Percentiles rank a stretch among this genome's conserved stretches.
Conservation (phyloP, 2,888 invertebrate genomes). For the Lomographa bimaculata region DNA sequence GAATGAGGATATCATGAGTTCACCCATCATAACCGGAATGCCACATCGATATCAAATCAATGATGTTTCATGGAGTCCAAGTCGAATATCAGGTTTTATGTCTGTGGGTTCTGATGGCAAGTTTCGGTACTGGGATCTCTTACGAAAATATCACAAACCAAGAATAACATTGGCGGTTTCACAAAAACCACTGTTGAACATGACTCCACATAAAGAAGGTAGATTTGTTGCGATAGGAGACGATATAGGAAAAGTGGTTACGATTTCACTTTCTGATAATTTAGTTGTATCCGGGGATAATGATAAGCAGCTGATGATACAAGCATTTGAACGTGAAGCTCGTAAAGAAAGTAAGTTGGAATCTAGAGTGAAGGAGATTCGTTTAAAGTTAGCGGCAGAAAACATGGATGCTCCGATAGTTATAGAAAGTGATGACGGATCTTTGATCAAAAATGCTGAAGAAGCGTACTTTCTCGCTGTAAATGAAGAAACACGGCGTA, state of each 20-base stretch:
- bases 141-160: slow-evolving; percentile 87
- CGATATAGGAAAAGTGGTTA: slow-evolving; percentile 85
- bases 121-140: slow-evolving; percentile 90
- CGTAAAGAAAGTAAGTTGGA: slow-evolving; percentile 94
- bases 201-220: slow-evolving; percentile 86
- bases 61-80: slow-evolving; percentile 57
- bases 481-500: no score
- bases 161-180: slow-evolving; percentile 85
- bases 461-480: slow-evolving; percentile 52
- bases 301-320: slow-evolving; percentile 85
- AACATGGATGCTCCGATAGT: slow-evolving; percentile 1
- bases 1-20: slow-evolving; percentile 85
- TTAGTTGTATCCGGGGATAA: slow-evolving; percentile 85
- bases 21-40: slow-evolving; percentile 53
- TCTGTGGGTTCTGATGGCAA: slow-evolving; percentile 82
- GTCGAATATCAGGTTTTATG: slow-evolving; percentile 64
- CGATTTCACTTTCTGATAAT: slow-evolving; percentile 86
- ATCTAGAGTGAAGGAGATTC: slow-evolving; percentile 90
- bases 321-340: slow-evolving; percentile 93
- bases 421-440: slow-evolving; percentile 43
- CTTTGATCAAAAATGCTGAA: slow-evolving; percentile 48
- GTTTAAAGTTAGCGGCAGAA: slow-evolving; percentile 50
- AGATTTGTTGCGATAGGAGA: slow-evolving; percentile 85
- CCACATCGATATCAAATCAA: slow-evolving; percentile 45
- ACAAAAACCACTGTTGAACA: slow-evolving; percentile 75